phyloP scores from a whole-genome alignment of 2,888 invertebrate species.

The Lomographa bimaculata region DNA sequence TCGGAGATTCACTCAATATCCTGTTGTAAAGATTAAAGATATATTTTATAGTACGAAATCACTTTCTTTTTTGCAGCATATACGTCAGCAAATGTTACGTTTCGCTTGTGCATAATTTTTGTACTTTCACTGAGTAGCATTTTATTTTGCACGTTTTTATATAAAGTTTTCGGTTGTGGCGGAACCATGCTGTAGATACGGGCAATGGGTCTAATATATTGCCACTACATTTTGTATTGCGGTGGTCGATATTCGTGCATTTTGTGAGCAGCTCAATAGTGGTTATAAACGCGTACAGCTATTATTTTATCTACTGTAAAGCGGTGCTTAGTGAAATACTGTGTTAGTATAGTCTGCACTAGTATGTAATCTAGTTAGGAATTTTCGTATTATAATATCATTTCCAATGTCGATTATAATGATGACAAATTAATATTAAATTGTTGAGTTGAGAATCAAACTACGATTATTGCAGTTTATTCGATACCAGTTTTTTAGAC shows the following conservation, averaged over 20 bases:
- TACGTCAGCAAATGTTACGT: background rate
- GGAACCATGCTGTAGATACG: conserved; percentile 1
- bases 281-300: conserved; percentile 37
- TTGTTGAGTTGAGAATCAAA: no score
- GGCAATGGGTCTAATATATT: conserved; percentile 7
- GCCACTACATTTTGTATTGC: conserved; percentile 12
- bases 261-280: conserved; percentile 31
- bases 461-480: no score
- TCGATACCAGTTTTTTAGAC: no score
- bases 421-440: no score
- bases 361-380: no score
- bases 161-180: conserved; percentile 6
- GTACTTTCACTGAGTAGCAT: conserved; percentile 5
- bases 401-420: no score
- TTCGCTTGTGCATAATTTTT: conserved; percentile 3
- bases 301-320: conserved; percentile 43
- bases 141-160: conserved; percentile 10
- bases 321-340: conserved; percentile 1
- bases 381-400: no score
- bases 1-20: no score
- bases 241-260: conserved; percentile 27
- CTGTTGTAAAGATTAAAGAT: no score
- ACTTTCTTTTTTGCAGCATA: conserved; percentile 3
- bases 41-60: no score
- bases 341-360: no score